phyloP scores from a whole-genome alignment of 2,113 vertebrate species.

The Atractosteus spatula region DNA sequence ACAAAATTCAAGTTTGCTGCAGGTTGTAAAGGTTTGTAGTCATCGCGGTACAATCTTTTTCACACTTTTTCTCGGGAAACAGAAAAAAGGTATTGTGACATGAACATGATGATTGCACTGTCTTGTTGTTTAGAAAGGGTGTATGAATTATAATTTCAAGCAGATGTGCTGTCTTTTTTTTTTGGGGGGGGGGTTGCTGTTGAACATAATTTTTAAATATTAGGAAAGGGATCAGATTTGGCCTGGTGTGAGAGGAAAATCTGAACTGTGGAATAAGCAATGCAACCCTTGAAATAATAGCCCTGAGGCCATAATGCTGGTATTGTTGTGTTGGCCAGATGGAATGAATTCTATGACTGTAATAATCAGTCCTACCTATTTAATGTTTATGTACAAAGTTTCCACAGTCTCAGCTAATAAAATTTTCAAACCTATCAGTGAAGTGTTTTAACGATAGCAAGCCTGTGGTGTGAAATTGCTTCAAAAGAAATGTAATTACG shows the following conservation, averaged over 20 bases:
- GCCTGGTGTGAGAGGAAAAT: conserved; percentile 15
- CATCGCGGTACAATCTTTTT: no score
- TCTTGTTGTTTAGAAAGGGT: neutral
- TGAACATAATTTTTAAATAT: conserved; percentile 18
- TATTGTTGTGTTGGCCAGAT: conserved; percentile 7
- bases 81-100: no score
- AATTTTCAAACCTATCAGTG: no score
- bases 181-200: conserved; percentile 7
- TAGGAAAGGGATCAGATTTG: conserved; percentile 18
- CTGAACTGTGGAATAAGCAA: conserved; percentile 8
- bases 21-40: no score
- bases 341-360: conserved; percentile 14
- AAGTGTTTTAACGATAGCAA: no score
- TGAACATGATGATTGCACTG: neutral
- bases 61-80: no score
- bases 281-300: neutral
- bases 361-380: conserved; percentile 19
- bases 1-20: no score
- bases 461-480: no score
- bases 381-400: conserved; percentile 16
- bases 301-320: neutral
- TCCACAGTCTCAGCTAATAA: conserved; percentile 6
- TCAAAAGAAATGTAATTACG: no score
- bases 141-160: conserved; percentile 14
- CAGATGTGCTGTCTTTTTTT: conserved; percentile 4